These are phyloP conservation scores for Quadroppia sp. DNA, from an alignment of 2,888 invertebrate species.

Conservation along the genomic window DNA sequence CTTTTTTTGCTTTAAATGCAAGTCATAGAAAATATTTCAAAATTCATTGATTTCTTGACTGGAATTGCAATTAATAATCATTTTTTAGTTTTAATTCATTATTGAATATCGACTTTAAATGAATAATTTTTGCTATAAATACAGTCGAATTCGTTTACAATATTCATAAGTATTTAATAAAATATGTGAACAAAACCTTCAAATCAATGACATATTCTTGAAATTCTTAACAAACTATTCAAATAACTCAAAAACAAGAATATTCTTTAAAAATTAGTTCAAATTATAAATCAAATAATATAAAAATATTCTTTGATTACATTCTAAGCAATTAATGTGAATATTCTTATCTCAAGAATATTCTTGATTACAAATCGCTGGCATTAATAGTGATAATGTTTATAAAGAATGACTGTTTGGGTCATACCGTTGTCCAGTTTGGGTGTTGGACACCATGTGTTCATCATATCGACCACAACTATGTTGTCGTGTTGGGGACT, in stretches of 20 bases:
- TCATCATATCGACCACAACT: conserved; percentile 22
- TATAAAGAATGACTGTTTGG: background rate
- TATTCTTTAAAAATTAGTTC: background rate
- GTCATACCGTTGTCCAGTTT: background rate
- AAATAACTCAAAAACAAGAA: background rate
- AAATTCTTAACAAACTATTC: too few relatives aligned
- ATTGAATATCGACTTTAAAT: background rate
- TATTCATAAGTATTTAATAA: background rate
- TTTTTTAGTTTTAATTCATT: background rate
- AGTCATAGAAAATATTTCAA: background rate
- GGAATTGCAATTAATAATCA: background rate
- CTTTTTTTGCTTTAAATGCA: background rate
- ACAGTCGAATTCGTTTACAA: background rate
- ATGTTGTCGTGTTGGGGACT: conserved; percentile 18
- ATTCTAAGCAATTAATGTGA: background rate
- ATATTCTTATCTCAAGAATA: conserved; percentile 25
- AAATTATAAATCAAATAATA: background rate
- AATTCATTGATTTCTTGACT: background rate
- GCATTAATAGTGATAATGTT: background rate
- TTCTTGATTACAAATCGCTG: background rate
- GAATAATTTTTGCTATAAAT: background rate
- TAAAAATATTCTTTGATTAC: background rate
- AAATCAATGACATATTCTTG: too few relatives aligned
- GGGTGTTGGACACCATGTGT: background rate
- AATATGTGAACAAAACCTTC: background rate